These are phyloP conservation scores for Coranthus polyacanthus DNA, from an alignment of 2,797 vertebrate species.

Conservation along the genomic window DNA sequence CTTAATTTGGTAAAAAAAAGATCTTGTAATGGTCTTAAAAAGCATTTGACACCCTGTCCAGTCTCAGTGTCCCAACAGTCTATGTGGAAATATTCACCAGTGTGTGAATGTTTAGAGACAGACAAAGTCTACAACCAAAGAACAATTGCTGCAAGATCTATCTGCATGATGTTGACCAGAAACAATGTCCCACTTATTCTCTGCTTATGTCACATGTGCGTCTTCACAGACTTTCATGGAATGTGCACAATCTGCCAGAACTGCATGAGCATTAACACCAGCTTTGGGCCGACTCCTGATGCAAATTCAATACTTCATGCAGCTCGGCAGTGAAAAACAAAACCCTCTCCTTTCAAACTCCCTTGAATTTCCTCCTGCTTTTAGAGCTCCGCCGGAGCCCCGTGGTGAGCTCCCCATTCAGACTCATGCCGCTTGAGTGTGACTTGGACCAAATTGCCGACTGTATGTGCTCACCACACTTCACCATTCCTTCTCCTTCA, in stretches of 20 bases:
- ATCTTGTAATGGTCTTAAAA: no score
- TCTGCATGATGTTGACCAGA: constrained; percentile 34
- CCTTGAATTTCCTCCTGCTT: background rate
- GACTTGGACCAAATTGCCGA: constrained; percentile 37
- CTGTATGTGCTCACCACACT: constrained; percentile 22
- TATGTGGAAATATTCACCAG: background rate
- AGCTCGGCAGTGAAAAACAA: background rate
- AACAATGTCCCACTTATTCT: constrained; percentile 53
- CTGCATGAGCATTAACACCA: background rate
- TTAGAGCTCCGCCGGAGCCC: background rate
- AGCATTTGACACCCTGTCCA: no score
- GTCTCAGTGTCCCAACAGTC: no score
- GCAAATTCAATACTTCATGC: background rate
- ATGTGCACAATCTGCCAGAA: constrained; percentile 22
- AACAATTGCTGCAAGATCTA: background rate
- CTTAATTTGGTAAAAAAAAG: no score
- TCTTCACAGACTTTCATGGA: constrained; percentile 2
- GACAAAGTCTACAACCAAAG: constrained; percentile 7
- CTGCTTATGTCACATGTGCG: constrained; percentile 32
- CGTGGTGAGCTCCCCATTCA: constrained; percentile 15
- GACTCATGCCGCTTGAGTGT: constrained; percentile 27
- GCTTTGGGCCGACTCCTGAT: background rate
- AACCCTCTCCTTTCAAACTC: background rate
- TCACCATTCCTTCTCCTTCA: constrained; percentile 8
- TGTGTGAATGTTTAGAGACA: no score